Percentiles rank a stretch among this genome's conserved stretches.
Evolutionary conservation across 2,888 invertebrate genomes (phyloP).

Genomic region (Coleophora deauratella): DNA sequence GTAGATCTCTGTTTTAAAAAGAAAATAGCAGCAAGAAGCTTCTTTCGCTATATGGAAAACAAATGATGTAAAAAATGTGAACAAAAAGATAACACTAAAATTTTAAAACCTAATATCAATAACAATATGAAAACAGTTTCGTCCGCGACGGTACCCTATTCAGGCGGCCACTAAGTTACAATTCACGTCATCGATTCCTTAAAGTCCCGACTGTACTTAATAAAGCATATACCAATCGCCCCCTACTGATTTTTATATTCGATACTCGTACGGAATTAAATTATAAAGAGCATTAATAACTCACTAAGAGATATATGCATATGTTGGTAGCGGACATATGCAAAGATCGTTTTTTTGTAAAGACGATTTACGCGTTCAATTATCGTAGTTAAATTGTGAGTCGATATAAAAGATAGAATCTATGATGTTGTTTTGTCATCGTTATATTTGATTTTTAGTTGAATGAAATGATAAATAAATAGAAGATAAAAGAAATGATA

Average conservation of each 20-base stretch:
- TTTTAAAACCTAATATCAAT: no score
- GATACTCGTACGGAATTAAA: conserved; percentile 59
- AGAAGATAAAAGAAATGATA: no score
- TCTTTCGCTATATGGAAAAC: conserved; percentile 7
- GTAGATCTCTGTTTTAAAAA: no score
- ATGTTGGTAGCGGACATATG: conserved; percentile 41
- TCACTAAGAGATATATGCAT: conserved; percentile 55
- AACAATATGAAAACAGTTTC: conserved; percentile 9
- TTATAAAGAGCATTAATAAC: conserved; percentile 60
- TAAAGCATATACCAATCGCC: conserved; percentile 47
- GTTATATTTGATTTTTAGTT: neutral
- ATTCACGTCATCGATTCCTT: conserved; percentile 38
- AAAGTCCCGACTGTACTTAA: conserved; percentile 31
- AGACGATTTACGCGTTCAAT: conserved; percentile 43
- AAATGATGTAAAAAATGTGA: no score
- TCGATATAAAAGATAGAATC: no score
- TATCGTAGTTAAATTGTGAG: conserved; percentile 20
- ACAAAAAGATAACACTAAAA: no score
- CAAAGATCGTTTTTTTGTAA: conserved; percentile 28
- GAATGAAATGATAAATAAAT: no score
- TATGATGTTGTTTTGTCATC: conserved; percentile 5
- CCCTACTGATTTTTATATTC: conserved; percentile 69
- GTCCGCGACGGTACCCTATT: conserved; percentile 16
- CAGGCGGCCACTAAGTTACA: conserved; percentile 23
- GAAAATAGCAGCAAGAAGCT: no score